Evolutionary conservation across 2,888 invertebrate genomes (phyloP).

Genomic region (Mellilla xanthometata): DNA sequence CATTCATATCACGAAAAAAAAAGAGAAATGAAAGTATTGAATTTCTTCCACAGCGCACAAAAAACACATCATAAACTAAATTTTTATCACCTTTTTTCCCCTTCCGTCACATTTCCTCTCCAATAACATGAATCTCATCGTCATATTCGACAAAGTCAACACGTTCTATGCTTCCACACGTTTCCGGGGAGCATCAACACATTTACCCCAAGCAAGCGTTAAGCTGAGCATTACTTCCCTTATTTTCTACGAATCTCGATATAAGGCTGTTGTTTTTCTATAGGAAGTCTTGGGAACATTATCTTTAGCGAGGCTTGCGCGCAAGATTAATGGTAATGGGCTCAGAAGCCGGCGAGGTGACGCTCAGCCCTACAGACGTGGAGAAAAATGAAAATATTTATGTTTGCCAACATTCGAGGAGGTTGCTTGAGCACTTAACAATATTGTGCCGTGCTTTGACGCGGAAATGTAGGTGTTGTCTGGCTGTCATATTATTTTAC

Average conservation of each 20-base stretch:
- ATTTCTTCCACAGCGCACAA: too few relatives aligned
- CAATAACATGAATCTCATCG: slow-evolving; percentile 5
- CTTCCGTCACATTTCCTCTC: neutral
- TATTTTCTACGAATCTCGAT: slow-evolving; percentile 49
- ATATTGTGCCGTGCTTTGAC: slow-evolving; percentile 26
- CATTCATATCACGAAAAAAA: too few relatives aligned
- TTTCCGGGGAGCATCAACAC: slow-evolving; percentile 26
- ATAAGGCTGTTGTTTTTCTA: slow-evolving; percentile 63
- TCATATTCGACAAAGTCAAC: slow-evolving; percentile 7
- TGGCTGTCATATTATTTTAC: neutral
- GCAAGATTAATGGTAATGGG: slow-evolving; percentile 73
- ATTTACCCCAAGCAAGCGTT: slow-evolving; percentile 23
- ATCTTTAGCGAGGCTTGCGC: slow-evolving; percentile 60
- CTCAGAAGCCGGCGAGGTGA: slow-evolving; percentile 61
- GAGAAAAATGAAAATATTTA: slow-evolving; percentile 59
- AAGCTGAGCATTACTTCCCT: slow-evolving; percentile 28
- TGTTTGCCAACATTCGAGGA: slow-evolving; percentile 44
- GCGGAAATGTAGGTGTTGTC: slow-evolving; percentile 2
- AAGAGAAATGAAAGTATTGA: too few relatives aligned
- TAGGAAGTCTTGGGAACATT: slow-evolving; percentile 59
- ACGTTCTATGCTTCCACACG: slow-evolving; percentile 14
- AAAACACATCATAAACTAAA: too few relatives aligned
- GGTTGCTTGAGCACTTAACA: slow-evolving; percentile 35
- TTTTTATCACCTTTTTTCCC: neutral
- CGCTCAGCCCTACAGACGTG: slow-evolving; percentile 45